Base-by-base conservation (phyloP, 2,888 invertebrate species). In the Ectobius pallidus region DNA sequence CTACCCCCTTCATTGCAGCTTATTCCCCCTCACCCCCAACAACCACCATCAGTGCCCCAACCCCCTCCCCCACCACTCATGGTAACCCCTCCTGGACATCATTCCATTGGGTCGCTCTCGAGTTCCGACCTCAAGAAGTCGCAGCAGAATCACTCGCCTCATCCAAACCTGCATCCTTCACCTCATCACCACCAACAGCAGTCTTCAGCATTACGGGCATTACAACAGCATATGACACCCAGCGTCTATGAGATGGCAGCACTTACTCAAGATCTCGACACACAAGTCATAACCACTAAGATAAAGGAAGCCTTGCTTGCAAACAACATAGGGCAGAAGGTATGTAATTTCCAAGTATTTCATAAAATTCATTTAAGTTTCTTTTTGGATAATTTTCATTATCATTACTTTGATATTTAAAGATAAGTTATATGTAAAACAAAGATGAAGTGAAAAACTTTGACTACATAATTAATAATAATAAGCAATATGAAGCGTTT, bases 171-270 rank as follows among this genome's bases (percentile, higher is more conserved):
- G 71, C 75, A 69, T 75, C 73, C 68, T 73, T 62, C 68, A 44
- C 73, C 70, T 78, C 89, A 88, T 20, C 89, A 91, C 1, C 86
- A 86, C 78, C 90, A 89, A 80, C 88, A 87, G 61, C 82, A 82
- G 52, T 88, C 89, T 20, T 74, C 75, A 69, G 87, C 89, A 1
- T 87, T 94, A 86, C 87, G 94, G 42, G 88, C 86, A 74, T 87
- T 94, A 77, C 92, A 93, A 80, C 92, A 93, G 76, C 93, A 94
- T 80, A 92, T 94, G 84, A 94, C 95, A 46, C 95, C 96, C n/a
- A 96, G 96, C 79, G 97, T 97, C 18, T 96, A 97, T 83, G 97
- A 98, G 84, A 96, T 97, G 93, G 97, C 97, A 1, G 97, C 97
- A 3, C 87, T 97, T 55, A 97, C 97, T 11, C 96, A 96, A 79